Evolutionary conservation across 92 coral and sea anemone genomes (phyloP), one percentile per base, ranked within the genome.

Genomic region (Palythoa caribaeorum): DNA sequence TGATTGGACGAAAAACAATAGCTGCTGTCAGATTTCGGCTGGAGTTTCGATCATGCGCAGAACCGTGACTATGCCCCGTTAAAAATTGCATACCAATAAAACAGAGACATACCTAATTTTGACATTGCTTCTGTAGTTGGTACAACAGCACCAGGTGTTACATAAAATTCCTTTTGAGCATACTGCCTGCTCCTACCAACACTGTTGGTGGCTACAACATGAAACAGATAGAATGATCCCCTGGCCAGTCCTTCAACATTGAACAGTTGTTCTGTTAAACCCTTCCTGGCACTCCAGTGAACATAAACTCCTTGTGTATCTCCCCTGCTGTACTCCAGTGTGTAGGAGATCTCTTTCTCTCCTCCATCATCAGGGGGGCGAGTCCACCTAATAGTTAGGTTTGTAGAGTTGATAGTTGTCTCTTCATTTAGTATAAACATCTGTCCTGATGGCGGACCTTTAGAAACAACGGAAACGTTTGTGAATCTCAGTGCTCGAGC

Each of bases 381-480:
- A 19, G 93, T 84, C 98, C 98, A 95, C 37, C 83, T 85, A 1
- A 93, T 81, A 1, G 89, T 93, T 79, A 95, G 87, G 51, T 92
- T 85, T 15, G 96, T 93, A 6, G 92, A 20, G 91, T 93, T 93
- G 17, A 95, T 73, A 76, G 47, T 68, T 52, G 98, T 91, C 40
- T 79, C 89, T 20, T 86, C 88, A 80, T 95, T 95, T 6, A 94
- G 83, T 50, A 95, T 95, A 17, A 77, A 63, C 73, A 91, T 90
- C 16, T 89, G 62, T 20, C 98, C 98, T 57, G 92, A 80, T 35
- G 98, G 98, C 14, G 98, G 96, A 70, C 98, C 98, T 95, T 63
- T 3, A 53, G 63, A 35, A 54, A 77, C 11, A 77, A 19, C 13
- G 21, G 73, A 69, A 1, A 0, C 19, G 8, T 65, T 20, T 19